Evolutionary conservation across 2,888 invertebrate species (phyloP), one percentile per base, ranked within the genome.

Genomic region (Sylvicola cinctus): DNA sequence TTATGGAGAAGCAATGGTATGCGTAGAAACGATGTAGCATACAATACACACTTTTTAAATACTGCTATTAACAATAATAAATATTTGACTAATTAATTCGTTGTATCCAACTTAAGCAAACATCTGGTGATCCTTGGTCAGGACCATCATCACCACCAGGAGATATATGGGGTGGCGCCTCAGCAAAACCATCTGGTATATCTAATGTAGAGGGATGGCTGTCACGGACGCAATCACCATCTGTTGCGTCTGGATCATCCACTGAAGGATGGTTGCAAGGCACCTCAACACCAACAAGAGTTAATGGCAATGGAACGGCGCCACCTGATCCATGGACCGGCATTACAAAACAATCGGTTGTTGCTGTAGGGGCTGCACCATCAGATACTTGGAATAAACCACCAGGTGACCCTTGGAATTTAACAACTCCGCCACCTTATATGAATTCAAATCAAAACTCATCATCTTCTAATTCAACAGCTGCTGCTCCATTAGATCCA

Each of bases 401-500:
- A 29, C 41, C 43, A 12, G 49, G 46, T 14, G 54, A 54, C 45
- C 54, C 54, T 3, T 54, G 54, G 54, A 49, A 20, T 4, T 6
- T 20, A 6, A 50, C 35, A 36, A 43, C 49, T 17, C 49, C 48
- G 35, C 20, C 20, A 8, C 34, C 37, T 16, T 16, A 31, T 17
- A 29, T 32, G 29, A 32, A 35, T 16, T 52, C 33, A 4, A 32
- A 32, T 32, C 29, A 36, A 25, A 4, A 47, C 36, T 49, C 45
- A 34, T 43, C 48, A 11, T 32, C 33, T 15, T 7, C 29, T 4
- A 30, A 27, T 35, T 26, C 15, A 14, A 23, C 17, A 27, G 16
- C 14, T 6, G 52, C 58, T 34, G 49, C 57, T 5, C 45, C 54
- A 13, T 49, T 56, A 30, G 74, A 74, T 54, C 73, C 74, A 7